Evolutionary conservation across 2,888 invertebrate species (phyloP).

Genomic region (Taenaris catops): DNA sequence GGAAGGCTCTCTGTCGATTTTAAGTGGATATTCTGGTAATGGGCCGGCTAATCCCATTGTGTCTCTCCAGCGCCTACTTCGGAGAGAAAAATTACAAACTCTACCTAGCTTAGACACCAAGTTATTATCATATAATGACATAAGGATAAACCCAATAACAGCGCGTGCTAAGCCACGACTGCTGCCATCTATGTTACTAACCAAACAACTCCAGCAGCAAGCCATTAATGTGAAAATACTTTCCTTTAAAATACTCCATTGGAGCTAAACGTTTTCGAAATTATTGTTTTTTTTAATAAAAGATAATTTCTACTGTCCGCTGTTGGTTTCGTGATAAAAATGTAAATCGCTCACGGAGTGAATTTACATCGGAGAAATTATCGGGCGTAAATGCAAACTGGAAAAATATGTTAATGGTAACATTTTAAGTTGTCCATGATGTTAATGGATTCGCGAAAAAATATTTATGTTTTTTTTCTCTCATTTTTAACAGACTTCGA

Average conservation of each 20-base stretch:
- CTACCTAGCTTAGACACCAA: no score
- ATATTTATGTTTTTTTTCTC: background rate
- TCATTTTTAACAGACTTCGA: no score
- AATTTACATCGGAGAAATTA: slow-evolving; percentile 1
- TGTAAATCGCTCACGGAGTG: slow-evolving; percentile 6
- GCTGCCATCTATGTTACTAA: no score
- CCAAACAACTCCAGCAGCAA: no score
- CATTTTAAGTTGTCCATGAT: background rate
- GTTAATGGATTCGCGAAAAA: background rate
- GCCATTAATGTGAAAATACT: background rate
- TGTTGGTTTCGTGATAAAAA: slow-evolving; percentile 6
- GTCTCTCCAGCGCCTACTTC: no score
- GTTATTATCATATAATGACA: no score
- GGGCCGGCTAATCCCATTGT: no score
- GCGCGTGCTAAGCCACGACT: no score
- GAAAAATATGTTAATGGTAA: slow-evolving; percentile 5
- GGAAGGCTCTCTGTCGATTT: no score
- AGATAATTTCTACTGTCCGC: slow-evolving; percentile 2
- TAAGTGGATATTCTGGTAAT: no score
- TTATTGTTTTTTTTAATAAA: slow-evolving; percentile 2
- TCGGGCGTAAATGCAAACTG: slow-evolving; percentile 1
- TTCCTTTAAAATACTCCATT: background rate
- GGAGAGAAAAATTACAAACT: no score
- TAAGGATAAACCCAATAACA: no score
- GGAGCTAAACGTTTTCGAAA: background rate